Evolutionary conservation across 2,797 vertebrate genomes (phyloP).

Genomic region (Tiaroga cobitis): DNA sequence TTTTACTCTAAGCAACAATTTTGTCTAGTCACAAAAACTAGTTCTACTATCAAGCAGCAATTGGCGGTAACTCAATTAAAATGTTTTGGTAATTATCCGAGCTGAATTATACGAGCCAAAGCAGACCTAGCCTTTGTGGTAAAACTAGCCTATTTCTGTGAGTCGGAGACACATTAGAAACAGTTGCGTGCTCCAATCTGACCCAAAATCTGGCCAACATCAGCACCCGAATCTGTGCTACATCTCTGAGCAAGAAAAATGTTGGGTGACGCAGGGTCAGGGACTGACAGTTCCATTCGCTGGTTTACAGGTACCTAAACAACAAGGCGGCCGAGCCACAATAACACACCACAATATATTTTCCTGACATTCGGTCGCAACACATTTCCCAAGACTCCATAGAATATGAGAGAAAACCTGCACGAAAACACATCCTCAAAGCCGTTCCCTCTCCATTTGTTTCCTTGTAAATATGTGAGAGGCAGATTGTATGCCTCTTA

Average conservation of each 20-base stretch:
- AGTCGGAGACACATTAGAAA: slow-evolving; percentile 35
- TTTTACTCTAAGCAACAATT: background rate
- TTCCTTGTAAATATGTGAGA: slow-evolving; percentile 57
- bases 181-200: slow-evolving; percentile 36
- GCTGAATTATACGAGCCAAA: background rate
- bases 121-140: slow-evolving; percentile 13
- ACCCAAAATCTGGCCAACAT: slow-evolving; percentile 51
- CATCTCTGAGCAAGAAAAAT: slow-evolving; percentile 59
- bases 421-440: slow-evolving; percentile 43
- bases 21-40: background rate
- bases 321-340: slow-evolving; percentile 56
- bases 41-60: background rate
- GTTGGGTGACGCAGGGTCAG: slow-evolving; percentile 56
- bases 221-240: slow-evolving; percentile 52
- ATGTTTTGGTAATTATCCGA: background rate
- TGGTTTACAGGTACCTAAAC: slow-evolving; percentile 57
- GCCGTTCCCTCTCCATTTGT: slow-evolving; percentile 33
- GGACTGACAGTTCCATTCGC: slow-evolving; percentile 61
- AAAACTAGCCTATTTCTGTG: slow-evolving; percentile 6
- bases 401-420: slow-evolving; percentile 28
- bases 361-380: slow-evolving; percentile 59
- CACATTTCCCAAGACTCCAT: slow-evolving; percentile 44
- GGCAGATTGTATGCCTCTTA: slow-evolving; percentile 57
- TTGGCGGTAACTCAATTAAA: slow-evolving; percentile 18
- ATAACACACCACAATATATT: slow-evolving; percentile 60